phyloP scores from a whole-genome alignment of 2,113 vertebrate genomes.

The Peucedramus taeniatus region DNA sequence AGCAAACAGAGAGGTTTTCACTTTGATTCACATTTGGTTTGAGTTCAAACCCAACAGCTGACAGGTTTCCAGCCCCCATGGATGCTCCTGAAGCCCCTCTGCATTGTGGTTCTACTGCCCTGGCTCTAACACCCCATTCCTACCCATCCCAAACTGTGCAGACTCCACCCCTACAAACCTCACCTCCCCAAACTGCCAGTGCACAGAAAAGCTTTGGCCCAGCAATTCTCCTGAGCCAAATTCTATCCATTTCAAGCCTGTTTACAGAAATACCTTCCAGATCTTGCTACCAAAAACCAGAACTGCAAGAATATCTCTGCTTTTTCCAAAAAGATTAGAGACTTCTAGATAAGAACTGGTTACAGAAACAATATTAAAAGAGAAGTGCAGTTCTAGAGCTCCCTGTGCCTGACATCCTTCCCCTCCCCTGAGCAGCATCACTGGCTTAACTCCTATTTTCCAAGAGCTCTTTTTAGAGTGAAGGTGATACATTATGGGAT shows the following conservation, averaged over 20 bases:
- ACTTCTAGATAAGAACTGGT: background rate
- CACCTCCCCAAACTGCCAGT: rapidly evolving
- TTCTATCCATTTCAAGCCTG: background rate
- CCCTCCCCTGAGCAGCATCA: background rate
- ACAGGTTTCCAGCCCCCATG: background rate
- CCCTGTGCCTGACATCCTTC: background rate
- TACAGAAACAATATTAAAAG: background rate
- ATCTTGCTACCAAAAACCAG: background rate
- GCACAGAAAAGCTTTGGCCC: background rate
- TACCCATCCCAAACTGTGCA: background rate
- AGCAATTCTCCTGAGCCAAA: background rate
- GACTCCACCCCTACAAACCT: background rate
- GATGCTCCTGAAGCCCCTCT: background rate
- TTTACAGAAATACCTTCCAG: background rate
- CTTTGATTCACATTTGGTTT: rapidly evolving
- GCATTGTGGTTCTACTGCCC: background rate
- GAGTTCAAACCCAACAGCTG: background rate
- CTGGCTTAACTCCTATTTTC: background rate
- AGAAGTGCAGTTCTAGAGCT: background rate
- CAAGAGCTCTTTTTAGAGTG: background rate
- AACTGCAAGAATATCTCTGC: background rate
- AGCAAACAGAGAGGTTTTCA: background rate
- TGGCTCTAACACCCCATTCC: background rate
- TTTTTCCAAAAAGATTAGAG: background rate
- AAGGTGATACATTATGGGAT: background rate